Percentiles rank a stretch among this genome's conserved stretches.
Conservation (phyloP, 2,888 invertebrate species). For the Epinotia demarniana region DNA sequence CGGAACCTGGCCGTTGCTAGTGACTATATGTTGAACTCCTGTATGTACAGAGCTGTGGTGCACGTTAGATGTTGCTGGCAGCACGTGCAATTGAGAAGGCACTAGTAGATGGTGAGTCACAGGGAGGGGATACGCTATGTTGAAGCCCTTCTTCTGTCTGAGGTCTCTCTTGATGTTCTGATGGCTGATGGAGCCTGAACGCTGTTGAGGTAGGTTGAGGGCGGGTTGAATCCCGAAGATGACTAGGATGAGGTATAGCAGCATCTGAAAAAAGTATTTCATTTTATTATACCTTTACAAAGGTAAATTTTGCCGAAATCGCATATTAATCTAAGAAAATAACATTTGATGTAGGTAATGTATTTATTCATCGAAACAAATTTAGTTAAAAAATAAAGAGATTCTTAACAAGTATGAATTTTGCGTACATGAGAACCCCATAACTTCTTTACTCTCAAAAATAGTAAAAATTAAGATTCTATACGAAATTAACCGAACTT, state of each 20-base stretch:
- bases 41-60: slow-evolving; percentile 61
- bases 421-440: too few species aligned
- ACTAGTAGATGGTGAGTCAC: slow-evolving; percentile 59
- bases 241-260: slow-evolving; percentile 33
- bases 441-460: too few species aligned
- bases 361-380: too few species aligned
- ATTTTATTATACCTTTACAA: too few species aligned
- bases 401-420: too few species aligned
- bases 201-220: slow-evolving; percentile 31
- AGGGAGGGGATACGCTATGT: slow-evolving; percentile 59
- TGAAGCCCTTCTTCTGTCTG: slow-evolving; percentile 47
- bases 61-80: slow-evolving; percentile 64
- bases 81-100: slow-evolving; percentile 66
- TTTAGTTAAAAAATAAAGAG: too few species aligned
- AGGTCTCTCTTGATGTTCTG: slow-evolving; percentile 12
- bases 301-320: too few species aligned
- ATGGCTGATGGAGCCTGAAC: background rate
- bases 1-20: slow-evolving; percentile 58
- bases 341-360: too few species aligned
- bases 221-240: slow-evolving; percentile 33
- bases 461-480: too few species aligned
- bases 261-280: too few species aligned
- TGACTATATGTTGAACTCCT: slow-evolving; percentile 55
- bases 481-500: too few species aligned
- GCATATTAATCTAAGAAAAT: too few species aligned